A percentile compares a stretch with the other conserved stretches of the same genome.
Conservation (phyloP, 92 coral and sea anemone species). For the Epizoanthus ramosus region DNA sequence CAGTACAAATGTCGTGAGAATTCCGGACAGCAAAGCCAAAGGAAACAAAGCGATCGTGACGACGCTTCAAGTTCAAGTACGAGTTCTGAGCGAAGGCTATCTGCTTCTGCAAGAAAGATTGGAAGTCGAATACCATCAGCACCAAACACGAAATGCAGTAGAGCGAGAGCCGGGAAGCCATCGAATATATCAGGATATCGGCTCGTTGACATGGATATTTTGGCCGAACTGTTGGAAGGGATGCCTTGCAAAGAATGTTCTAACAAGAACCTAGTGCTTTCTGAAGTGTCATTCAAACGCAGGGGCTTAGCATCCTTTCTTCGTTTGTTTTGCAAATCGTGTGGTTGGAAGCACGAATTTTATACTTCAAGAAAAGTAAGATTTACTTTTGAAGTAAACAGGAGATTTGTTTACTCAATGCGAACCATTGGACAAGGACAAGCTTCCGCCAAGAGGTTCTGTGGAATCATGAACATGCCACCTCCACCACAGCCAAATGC, state of each 20-base stretch:
- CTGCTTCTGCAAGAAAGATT: slow-evolving; percentile 3
- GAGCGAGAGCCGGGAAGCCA: not conserved
- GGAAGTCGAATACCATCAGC: slow-evolving; percentile 1
- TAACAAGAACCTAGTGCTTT: slow-evolving; percentile 2
- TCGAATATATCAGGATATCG: slow-evolving; percentile 10
- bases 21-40: too few species aligned
- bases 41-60: too few species aligned
- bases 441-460: slow-evolving; percentile 40
- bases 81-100: slow-evolving; percentile 4
- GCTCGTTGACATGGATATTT: slow-evolving; percentile 16
- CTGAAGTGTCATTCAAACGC: not conserved
- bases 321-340: slow-evolving; percentile 28
- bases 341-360: slow-evolving; percentile 37
- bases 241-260: slow-evolving; percentile 17
- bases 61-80: too few species aligned
- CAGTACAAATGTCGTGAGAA: too few species aligned
- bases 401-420: slow-evolving; percentile 50
- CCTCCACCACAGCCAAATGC: slow-evolving; percentile 47
- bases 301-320: not conserved
- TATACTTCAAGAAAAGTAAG: slow-evolving; percentile 24
- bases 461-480: slow-evolving; percentile 55
- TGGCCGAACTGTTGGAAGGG: slow-evolving; percentile 27
- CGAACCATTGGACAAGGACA: slow-evolving; percentile 32
- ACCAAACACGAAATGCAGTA: not conserved
- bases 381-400: slow-evolving; percentile 39